These are phyloP conservation scores for human DNA, from an alignment of 2,113 vertebrate genomes.

Conservation along the genomic window GRCh38 chr2:110829501-110830000, in stretches of 20 bases:
- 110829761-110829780: neutral
- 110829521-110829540: neutral
- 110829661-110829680: neutral
- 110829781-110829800: neutral
- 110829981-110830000: neutral
- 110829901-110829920: neutral
- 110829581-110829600: neutral
- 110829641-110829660: neutral
- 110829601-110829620: neutral
- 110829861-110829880: neutral
- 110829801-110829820: neutral
- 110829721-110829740: neutral
- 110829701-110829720: neutral
- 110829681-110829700: neutral
- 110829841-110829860: neutral
- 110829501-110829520: too few relatives aligned
- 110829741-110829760: neutral
- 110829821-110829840: neutral
- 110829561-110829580: neutral
- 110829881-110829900: neutral
- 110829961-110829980: neutral
- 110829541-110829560: neutral
- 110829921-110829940: neutral
- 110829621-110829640: neutral
- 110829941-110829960: neutral